These are phyloP conservation scores for Merodon equestris DNA, from an alignment of 2,888 invertebrate genomes.

Conservation along the genomic window DNA sequence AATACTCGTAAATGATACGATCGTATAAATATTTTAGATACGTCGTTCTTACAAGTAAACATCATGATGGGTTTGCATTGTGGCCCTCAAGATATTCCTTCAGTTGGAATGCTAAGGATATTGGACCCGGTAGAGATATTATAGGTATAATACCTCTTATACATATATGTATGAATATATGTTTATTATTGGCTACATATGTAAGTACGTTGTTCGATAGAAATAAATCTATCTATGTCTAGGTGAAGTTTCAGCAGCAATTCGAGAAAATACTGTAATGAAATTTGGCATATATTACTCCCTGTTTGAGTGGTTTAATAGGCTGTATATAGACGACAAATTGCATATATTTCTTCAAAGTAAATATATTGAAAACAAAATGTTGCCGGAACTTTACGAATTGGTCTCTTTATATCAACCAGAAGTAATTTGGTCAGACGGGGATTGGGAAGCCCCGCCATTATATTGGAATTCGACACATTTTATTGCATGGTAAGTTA, in stretches of 20 bases:
- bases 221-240: slow-evolving; percentile 68
- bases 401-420: slow-evolving; percentile 85
- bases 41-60: slow-evolving; percentile 91
- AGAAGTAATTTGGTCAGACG: slow-evolving; percentile 95
- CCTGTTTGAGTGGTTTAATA: slow-evolving; percentile 93
- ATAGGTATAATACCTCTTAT: no score
- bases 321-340: slow-evolving; percentile 87
- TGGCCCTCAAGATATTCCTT: slow-evolving; percentile 91
- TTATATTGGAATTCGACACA: slow-evolving; percentile 91
- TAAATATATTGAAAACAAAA: slow-evolving; percentile 85
- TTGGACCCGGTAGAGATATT: slow-evolving; percentile 88
- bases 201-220: no score
- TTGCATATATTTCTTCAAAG: slow-evolving; percentile 82
- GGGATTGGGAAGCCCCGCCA: slow-evolving; percentile 94
- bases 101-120: slow-evolving; percentile 90
- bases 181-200: no score
- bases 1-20: not conserved
- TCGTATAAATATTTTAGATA: slow-evolving; percentile 80
- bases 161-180: no score
- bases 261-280: slow-evolving; percentile 82
- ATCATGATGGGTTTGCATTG: slow-evolving; percentile 91
- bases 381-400: slow-evolving; percentile 90
- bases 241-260: slow-evolving; percentile 84
- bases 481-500: slow-evolving; percentile 86
- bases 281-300: slow-evolving; percentile 93